Base-by-base conservation (phyloP, 2,797 vertebrate genomes). In the Neosalanx taihuensis region DNA sequence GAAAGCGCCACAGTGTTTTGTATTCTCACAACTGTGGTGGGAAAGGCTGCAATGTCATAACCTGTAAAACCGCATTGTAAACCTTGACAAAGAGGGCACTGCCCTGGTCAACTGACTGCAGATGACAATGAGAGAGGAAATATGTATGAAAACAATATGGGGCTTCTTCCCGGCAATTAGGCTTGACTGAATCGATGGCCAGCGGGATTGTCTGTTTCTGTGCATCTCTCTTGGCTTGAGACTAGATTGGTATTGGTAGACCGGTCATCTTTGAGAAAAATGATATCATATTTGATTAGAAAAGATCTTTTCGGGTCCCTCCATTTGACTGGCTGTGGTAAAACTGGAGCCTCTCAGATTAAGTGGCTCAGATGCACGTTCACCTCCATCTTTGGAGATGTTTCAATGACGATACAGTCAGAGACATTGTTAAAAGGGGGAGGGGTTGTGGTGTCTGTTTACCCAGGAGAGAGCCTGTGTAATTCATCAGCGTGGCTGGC, bases 401-500 rank as follows among this genome's bases (percentile, higher is more conserved):
- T 90, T 91, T 91, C 90, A 91, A 90, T 90, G 90, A 89, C 89
- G 89, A 84, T 89, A 87, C 87, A 85, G 87, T 85, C 89, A 78
- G 87, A 90, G 87, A 90, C 85, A 73, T 85, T 89, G 88, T 85
- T 88, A 79, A 77, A 76, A 84, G 79, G 62, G 62, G 88, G 85
- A 84, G 87, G 86, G 86, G 82, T 78, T 81, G 78, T 2, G 81
- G 88, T 90, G 86, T 92, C 86, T 83, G 77, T 90, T 93, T 91
- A 90, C 92, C 88, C 89, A 85, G 86, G 83, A 90, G 90, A 89
- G 86, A 79, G 88, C 79, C 18, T 56, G 70, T 89, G 89, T 88
- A 89, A 92, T 91, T 85, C 90, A 92, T 90, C 89, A 91, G 86
- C 85, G 80, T 76, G 81, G 87, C 86, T 87, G 86, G 82, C 79